Evolutionary conservation across 2,888 invertebrate species (phyloP), one percentile per base, ranked within the genome.

Genomic region (Tetrapedia diversipes): DNA sequence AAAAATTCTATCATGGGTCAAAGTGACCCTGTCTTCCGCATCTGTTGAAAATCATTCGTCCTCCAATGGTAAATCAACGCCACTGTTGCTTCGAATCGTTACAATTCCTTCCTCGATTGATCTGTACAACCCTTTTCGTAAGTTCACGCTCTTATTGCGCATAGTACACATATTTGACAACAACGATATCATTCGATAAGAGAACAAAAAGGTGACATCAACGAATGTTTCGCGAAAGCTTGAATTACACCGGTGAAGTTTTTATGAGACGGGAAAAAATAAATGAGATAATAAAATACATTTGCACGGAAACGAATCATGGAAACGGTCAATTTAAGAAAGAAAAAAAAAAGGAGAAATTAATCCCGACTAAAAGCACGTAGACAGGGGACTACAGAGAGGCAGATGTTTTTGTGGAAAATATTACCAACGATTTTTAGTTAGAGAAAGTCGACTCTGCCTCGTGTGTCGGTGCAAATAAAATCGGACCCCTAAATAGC

Each of bases 401-500:
- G 8, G 34, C 49, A 34, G 57, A 72, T 72, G 59, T 59, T 63
- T n/a, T 51, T 39, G 34, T 47, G 47, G 32, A 61, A 64, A 65
- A 78, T 77, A 78, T 67, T 51, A 56, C 45, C 37, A 45, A 66
- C 29, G 78, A 67, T 79, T 77, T 79, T 79, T 72, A 63, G 54
- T 67, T 72, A 57, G 72, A 54, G 77, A 72, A 77, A 79, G 63
- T 57, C 77, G 72, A 60, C 68, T 59, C 41, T 39, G 64, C 47
- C 41, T 45, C 45, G 67, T 69, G 60, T 63, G 57, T 75, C 65
- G 68, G 77, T 74, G 66, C 71, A 69, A 83, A 83, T 83, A 81
- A 83, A 76, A 83, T 83, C 70, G 76, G 68, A 79, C 76, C 83
- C n/a, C 83, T 81, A 83, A 83, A 83, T 83, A 79, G 83, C 82